These are phyloP conservation scores for Adelognathus sp. DNA, from an alignment of 2,888 invertebrate species.

Conservation along the genomic window DNA sequence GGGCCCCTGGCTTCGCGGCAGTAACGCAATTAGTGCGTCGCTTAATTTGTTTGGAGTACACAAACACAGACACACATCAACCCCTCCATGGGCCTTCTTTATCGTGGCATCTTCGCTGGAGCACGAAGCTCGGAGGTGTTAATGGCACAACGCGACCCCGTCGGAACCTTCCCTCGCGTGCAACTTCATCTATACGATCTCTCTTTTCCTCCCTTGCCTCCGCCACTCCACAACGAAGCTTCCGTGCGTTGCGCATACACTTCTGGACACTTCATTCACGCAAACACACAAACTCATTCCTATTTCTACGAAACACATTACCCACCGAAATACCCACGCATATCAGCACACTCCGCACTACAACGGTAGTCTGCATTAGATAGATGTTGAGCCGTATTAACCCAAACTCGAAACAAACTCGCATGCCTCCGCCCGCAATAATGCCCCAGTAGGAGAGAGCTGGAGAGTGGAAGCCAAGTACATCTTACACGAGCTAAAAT, in stretches of 20 bases:
- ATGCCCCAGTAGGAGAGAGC: slow-evolving; percentile 24
- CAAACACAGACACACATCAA: slow-evolving; percentile 69
- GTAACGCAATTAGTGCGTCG: slow-evolving; percentile 77
- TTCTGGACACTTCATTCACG: not conserved
- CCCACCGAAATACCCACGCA: too few relatives aligned
- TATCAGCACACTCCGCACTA: not conserved
- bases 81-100: not conserved
- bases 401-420: slow-evolving; percentile 42
- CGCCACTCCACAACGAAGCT: slow-evolving; percentile 18
- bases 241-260: not conserved
- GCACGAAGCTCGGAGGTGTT: slow-evolving; percentile 71
- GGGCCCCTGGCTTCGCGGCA: slow-evolving; percentile 66
- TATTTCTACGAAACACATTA: not conserved
- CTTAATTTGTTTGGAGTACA: slow-evolving; percentile 80
- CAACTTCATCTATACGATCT: slow-evolving; percentile 38
- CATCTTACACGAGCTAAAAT: slow-evolving; percentile 6
- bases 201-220: slow-evolving; percentile 30
- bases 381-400: slow-evolving; percentile 21
- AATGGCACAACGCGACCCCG: slow-evolving; percentile 75
- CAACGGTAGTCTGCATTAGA: not conserved
- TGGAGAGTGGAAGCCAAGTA: slow-evolving; percentile 12
- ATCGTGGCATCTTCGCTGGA: slow-evolving; percentile 29
- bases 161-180: slow-evolving; percentile 61
- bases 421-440: slow-evolving; percentile 27
- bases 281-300: too few relatives aligned